Evolutionary conservation across 2,888 invertebrate genomes (phyloP), one percentile per base, ranked within the genome.

Genomic region (Orthonychiurus folsomi): DNA sequence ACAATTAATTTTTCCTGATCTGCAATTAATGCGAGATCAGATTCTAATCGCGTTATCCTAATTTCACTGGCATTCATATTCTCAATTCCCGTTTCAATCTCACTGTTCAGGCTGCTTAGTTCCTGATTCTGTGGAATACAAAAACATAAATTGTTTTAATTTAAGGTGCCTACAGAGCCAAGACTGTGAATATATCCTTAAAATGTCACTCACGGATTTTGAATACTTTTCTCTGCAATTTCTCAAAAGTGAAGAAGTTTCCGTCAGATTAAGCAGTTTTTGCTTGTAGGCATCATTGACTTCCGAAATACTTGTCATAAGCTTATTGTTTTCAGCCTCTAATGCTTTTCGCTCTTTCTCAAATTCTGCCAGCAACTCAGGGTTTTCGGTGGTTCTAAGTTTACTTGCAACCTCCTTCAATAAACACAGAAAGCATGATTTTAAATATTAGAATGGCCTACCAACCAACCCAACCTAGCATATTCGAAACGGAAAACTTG

Each of bases 1-100:
- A 70, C 69, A 53, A 72, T 72, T 18, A 71, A 53, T 50, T 68
- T 69, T 59, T 72, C 72, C 53, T 72, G 72, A 24, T 69, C 70
- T 2, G 69, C 70, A 53, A 72, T 71, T 1, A 71, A 56, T 2
- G 69, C 68, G 23, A 72, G 50, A 59, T 72, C 70, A 0, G 69
- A 64, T 62, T 72, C 72, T 21, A 72, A 54, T 1, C 69, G 64
- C 9, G 64, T 60, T 24, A 72, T 65, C 64, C 67, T 70, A 27
- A 69, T 68, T 64, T 69, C 70, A 60, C 69, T 66, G 0, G 65
- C 62, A 20, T 66, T 63, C 67, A 71, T 66, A 54, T 63, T 71
- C 23, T 59, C n/a, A 21, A 72, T 72, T 15, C 69, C 67, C 23
- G 28, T 54, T 18, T 69, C 67, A 23, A 72, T 60, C 20, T 69